A percentile compares a stretch with the other conserved stretches of the same genome.
Conservation (phyloP, 2,888 invertebrate genomes). For the Slavum lentiscoides region DNA sequence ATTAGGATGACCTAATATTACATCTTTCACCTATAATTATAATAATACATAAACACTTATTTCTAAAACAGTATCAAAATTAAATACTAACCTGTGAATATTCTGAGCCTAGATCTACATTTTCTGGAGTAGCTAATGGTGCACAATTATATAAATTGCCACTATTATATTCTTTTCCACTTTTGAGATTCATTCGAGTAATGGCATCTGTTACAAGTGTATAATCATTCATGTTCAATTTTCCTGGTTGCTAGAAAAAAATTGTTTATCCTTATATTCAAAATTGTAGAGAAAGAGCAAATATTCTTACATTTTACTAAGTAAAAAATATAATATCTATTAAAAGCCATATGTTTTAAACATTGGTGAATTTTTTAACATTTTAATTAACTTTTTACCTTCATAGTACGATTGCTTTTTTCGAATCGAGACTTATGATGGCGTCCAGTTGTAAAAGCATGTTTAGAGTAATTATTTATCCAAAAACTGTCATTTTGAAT, state of each 20-base stretch:
- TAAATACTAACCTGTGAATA: slow-evolving; percentile 67
- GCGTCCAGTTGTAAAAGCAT: slow-evolving; percentile 74
- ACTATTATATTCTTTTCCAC: slow-evolving; percentile 61
- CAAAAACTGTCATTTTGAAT: slow-evolving; percentile 58
- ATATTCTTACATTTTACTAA: not conserved
- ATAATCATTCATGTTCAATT: slow-evolving; percentile 86
- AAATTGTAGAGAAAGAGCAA: not conserved
- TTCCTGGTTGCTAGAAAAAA: slow-evolving; percentile 75
- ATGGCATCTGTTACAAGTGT: slow-evolving; percentile 86
- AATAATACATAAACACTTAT: not conserved
- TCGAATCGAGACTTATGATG: slow-evolving; percentile 69
- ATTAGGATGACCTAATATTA: slow-evolving; percentile 60
- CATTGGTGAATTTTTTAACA: no score
- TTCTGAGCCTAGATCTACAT: slow-evolving; percentile 74
- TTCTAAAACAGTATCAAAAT: not conserved
- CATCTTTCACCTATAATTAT: slow-evolving; percentile 63
- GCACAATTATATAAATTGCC: slow-evolving; percentile 66
- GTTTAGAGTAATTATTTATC: slow-evolving; percentile 70
- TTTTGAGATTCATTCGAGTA: slow-evolving; percentile 69
- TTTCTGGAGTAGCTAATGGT: slow-evolving; percentile 76
- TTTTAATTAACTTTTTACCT: slow-evolving; percentile 60
- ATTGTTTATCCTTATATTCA: slow-evolving; percentile 14
- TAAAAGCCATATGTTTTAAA: no score
- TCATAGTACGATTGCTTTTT: slow-evolving; percentile 71
- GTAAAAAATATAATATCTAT: not conserved